Evolutionary conservation across 1,140 invertebrate species (phyloP), one percentile per base, ranked within the genome.

Genomic region (Orussus abietinus): DNA sequence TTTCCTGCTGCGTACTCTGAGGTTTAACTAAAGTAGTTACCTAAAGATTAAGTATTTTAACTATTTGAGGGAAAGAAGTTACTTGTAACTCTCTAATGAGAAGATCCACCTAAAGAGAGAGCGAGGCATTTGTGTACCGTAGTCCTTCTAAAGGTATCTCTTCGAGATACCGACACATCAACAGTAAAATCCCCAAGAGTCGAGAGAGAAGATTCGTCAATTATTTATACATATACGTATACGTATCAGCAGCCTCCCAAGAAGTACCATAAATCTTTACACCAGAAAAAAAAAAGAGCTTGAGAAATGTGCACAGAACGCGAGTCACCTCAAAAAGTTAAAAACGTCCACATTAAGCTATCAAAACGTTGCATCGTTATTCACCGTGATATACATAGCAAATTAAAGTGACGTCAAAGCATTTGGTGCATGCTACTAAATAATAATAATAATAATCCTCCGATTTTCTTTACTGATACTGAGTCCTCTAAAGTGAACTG

Each of bases 341-440:
- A 55, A 47, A 49, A 45, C 15, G 15, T 42, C 33, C 32, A 46
- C 47, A 53, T 31, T 46, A 13, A 49, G 35, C 39, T 47, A 56
- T 53, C 34, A 55, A 45, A 50, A 45, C 47, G 42, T 51, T 45
- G 37, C 29, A 35, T 20, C 46, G 37, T 46, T 45, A 3, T 42
- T 47, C 39, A 45, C 47, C 40, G 47, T 43, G 53, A 55, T 44
- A 51, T 41, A 58, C 57, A 52, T 46, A 54, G 56, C 56, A 59
- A 57, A 57, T 53, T 31, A 58, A 57, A 58, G 46, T 51, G n/a
- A 41, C 34, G 47, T 39, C 45, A 57, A 60, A 57, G 54, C 56
- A 50, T 53, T 50, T 46, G 53, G 43, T 53, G 51, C 59, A 61
- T 61, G 56, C 59, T 42, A 53, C 56, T 59, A 51, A 45, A 15